Evolutionary conservation across 2,888 invertebrate genomes (phyloP).

Genomic region (Metacarcinus magister): DNA sequence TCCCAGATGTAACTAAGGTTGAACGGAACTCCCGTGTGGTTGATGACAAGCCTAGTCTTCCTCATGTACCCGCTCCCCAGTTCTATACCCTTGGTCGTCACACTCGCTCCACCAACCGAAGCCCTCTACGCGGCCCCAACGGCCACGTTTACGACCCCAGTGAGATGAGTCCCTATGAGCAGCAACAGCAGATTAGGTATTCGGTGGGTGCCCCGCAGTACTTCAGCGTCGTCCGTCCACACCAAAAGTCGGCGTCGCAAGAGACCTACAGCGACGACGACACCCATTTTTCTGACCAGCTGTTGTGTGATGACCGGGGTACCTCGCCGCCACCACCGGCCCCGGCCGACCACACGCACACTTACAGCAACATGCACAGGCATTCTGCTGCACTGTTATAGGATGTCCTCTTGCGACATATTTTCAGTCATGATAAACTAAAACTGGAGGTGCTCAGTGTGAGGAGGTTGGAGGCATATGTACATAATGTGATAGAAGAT

Average conservation of each 20-base stretch:
- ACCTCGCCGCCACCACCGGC: slow-evolving; percentile 81
- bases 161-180: slow-evolving; percentile 69
- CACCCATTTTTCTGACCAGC: slow-evolving; percentile 63
- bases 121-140: slow-evolving; percentile 66
- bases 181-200: slow-evolving; percentile 61
- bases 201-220: slow-evolving; percentile 70
- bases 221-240: slow-evolving; percentile 73
- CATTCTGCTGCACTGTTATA: slow-evolving; percentile 68
- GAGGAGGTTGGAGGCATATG: background rate
- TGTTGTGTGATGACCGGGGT: slow-evolving; percentile 80
- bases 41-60: slow-evolving; percentile 63
- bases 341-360: slow-evolving; percentile 75
- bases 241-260: slow-evolving; percentile 49
- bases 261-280: slow-evolving; percentile 74
- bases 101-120: slow-evolving; percentile 67
- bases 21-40: slow-evolving; percentile 64
- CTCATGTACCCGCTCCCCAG: slow-evolving; percentile 74
- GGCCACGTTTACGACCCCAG: slow-evolving; percentile 70
- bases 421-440: slow-evolving; percentile 30
- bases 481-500: slow-evolving; percentile 36
- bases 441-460: slow-evolving; percentile 47
- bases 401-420: slow-evolving; percentile 14
- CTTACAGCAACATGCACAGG: slow-evolving; percentile 72
- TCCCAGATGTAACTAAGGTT: slow-evolving; percentile 81
- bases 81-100: slow-evolving; percentile 82